A percentile compares a stretch with the other conserved stretches of the same genome.
Conservation (phyloP, 2,888 invertebrate genomes). For the Corbicula japonica region DNA sequence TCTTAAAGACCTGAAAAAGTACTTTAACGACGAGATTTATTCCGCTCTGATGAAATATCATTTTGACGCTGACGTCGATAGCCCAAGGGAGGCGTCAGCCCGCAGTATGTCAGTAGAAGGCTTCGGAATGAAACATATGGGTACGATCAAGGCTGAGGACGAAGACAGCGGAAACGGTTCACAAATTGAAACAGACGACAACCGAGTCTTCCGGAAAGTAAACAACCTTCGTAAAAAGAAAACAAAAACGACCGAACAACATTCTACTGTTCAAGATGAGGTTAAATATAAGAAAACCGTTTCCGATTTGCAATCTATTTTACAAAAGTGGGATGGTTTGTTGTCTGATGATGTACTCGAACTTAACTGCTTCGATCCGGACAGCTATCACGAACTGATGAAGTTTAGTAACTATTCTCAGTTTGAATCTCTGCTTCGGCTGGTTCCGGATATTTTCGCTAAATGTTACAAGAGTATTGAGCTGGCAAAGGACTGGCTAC, state of each 20-base stretch:
- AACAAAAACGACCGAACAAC: not conserved
- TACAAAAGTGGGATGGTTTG: slow-evolving; percentile 78
- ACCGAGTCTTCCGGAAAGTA: slow-evolving; percentile 10
- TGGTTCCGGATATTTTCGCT: slow-evolving; percentile 83
- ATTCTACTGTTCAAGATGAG: not conserved
- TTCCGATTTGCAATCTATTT: slow-evolving; percentile 72
- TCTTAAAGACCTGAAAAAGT: slow-evolving; percentile 76
- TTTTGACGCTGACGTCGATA: slow-evolving; percentile 70
- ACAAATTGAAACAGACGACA: slow-evolving; percentile 46
- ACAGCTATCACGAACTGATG: slow-evolving; percentile 80
- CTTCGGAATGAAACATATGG: slow-evolving; percentile 29
- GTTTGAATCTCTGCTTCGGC: slow-evolving; percentile 78
- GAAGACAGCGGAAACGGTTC: slow-evolving; percentile 67
- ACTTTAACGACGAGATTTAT: slow-evolving; percentile 81
- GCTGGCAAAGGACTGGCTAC: slow-evolving; percentile 81
- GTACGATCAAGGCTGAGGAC: slow-evolving; percentile 34
- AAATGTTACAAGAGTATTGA: slow-evolving; percentile 83
- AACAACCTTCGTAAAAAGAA: slow-evolving; percentile 13
- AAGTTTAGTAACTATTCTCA: slow-evolving; percentile 71
- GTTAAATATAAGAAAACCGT: slow-evolving; percentile 69
- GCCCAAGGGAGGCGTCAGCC: not conserved
- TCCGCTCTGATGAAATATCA: slow-evolving; percentile 76
- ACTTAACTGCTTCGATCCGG: slow-evolving; percentile 78
- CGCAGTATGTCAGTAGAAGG: not conserved
- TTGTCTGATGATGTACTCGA: slow-evolving; percentile 74